Percentiles rank a stretch among this genome's conserved stretches.
Evolutionary conservation across 1,140 invertebrate genomes (phyloP).

Genomic region (Ylistrum balloti): DNA sequence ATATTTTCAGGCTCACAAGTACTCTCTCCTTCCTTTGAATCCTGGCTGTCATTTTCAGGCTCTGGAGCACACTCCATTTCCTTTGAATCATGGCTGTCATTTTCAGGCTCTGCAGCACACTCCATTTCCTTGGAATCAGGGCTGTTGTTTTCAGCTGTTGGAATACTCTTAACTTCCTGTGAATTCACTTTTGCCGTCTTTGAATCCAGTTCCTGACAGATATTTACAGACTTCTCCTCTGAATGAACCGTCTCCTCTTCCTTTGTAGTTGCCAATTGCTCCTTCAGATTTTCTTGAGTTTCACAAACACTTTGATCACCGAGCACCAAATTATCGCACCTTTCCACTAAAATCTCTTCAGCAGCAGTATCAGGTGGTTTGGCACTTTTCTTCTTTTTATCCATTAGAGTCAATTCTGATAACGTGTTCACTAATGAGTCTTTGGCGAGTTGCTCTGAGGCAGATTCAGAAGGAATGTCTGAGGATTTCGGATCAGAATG

Average conservation of each 20-base stretch:
- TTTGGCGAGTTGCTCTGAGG: not conserved
- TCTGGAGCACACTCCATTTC: not conserved
- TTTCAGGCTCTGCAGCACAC: not conserved
- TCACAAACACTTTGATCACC: conserved; percentile 36
- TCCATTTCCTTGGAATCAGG: too few relatives aligned
- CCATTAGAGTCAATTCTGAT: conserved; percentile 1
- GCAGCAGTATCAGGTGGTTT: not conserved
- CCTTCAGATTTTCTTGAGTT: not conserved
- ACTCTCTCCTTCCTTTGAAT: not conserved
- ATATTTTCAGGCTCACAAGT: not conserved
- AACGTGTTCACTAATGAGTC: not conserved
- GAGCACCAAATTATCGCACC: not conserved
- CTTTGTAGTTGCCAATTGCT: not conserved
- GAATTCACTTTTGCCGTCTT: not conserved
- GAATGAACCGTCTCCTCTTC: conserved; percentile 10
- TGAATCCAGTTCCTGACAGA: not conserved
- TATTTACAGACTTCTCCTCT: not conserved
- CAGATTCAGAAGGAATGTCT: not conserved
- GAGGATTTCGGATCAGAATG: not conserved
- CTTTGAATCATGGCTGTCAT: not conserved
- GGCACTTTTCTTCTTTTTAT: not conserved
- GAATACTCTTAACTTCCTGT: too few relatives aligned
- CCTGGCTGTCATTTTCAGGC: not conserved
- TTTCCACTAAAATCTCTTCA: not conserved
- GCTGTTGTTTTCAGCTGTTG: too few relatives aligned